Conservation (phyloP, 2,888 invertebrate species). For the Dysmachus trigonus region DNA sequence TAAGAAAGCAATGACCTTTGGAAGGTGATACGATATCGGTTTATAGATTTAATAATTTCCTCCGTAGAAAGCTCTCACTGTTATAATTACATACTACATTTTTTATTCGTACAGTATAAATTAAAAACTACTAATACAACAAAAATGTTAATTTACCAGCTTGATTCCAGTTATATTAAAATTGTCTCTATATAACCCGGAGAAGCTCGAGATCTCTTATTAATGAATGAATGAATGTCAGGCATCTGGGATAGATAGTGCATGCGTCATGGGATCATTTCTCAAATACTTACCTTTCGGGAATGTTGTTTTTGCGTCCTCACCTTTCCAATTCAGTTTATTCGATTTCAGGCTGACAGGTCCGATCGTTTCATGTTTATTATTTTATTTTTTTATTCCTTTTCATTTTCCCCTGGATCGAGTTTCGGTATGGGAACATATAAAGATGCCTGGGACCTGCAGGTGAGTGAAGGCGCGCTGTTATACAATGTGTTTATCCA, state of each 20-base stretch:
- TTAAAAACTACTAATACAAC: background rate
- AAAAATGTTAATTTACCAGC: background rate
- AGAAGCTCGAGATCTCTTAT: background rate
- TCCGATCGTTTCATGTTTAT: background rate
- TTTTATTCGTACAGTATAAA: background rate
- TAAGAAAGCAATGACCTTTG: background rate
- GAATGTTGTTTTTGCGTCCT: conserved; percentile 30
- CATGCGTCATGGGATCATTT: conserved; percentile 47
- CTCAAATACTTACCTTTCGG: conserved; percentile 34
- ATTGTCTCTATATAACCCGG: background rate
- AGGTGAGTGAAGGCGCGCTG: conserved; percentile 17
- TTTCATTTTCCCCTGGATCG: background rate
- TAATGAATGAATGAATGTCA: background rate
- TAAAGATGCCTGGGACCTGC: background rate
- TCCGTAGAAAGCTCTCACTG: background rate
- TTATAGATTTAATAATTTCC: background rate
- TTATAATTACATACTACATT: background rate
- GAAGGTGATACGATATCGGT: background rate
- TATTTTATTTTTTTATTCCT: background rate
- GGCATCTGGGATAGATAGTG: conserved; percentile 15
- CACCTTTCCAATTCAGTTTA: conserved; percentile 25
- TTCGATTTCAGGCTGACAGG: conserved; percentile 18
- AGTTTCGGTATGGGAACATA: background rate
- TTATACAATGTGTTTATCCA: conserved; percentile 37
- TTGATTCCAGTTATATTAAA: background rate